Evolutionary conservation across 2,113 vertebrate species (phyloP), one percentile per base, ranked within the genome.

Genomic region (Neoarius graeffei): DNA sequence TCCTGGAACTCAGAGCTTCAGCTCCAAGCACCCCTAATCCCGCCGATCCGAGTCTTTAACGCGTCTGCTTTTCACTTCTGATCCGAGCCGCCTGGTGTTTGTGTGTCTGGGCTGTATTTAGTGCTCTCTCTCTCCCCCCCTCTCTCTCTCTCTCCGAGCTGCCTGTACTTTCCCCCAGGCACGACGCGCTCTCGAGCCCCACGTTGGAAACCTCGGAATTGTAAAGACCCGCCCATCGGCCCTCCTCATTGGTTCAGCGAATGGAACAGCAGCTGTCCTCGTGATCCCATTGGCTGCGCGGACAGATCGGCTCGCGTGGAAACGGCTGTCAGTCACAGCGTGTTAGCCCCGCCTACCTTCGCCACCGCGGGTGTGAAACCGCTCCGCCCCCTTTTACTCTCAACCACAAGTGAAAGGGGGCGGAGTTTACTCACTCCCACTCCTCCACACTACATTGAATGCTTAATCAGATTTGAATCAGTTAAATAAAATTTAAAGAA

Each of bases 331-430:
- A 94, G 90, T 97, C 96, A 96, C 54, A 3, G 76, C 81, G 77
- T 5, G 62, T 87, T 88, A 84, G 90, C 83, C 89, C 95, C 96
- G 92, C 94, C 96, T 30, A 89, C 62, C 91, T 96, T 96, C 96
- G 95, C 95, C 97, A 97, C 97, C 95, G 96, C 83, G 95, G 96
- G 97, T 98, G 97, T 97, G 97, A 98, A 98, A 94, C 94, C 94
- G 92, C 96, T 82, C 77, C 94, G 79, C 94, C 94, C 88, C 93
- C 93, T 76, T 90, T 93, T 92, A 94, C 93, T 95, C 94, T 94
- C 93, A 52, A 90, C 91, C 92, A 90, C 91, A 71, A 93, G 95
- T 97, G 97, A 97, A 97, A 97, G 97, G 92, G 90, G 97, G 97
- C 92, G 90, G 91, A 94, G 94, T 42, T 42, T 42, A 42, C 42